Evolutionary conservation across 2,797 vertebrate species (phyloP).

Genomic region (Pangasius djambal): DNA sequence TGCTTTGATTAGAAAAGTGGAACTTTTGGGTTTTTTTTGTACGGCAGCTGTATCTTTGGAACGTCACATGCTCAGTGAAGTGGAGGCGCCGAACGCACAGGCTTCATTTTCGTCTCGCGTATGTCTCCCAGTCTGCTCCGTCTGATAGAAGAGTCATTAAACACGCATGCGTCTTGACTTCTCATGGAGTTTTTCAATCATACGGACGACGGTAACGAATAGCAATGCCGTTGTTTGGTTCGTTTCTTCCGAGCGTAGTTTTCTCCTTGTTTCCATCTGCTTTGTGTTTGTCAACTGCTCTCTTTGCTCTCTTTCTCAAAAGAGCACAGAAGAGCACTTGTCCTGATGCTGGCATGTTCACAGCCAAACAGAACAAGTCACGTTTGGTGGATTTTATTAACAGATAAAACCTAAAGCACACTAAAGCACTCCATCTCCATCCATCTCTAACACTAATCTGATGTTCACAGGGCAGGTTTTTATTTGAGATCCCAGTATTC

Average conservation of each 20-base stretch:
- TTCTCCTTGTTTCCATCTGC: not conserved
- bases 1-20: constrained; percentile 40
- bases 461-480: constrained; percentile 17
- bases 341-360: not conserved
- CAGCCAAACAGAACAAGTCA: not conserved
- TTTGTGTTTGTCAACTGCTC: no score
- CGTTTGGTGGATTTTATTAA: not conserved
- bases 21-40: not conserved
- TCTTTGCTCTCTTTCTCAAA: not conserved
- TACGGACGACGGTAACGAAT: not conserved
- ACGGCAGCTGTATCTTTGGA: constrained; percentile 31
- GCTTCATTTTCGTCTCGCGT: constrained; percentile 2
- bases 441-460: constrained; percentile 7
- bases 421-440: not conserved
- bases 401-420: not conserved
- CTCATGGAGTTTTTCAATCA: constrained; percentile 3
- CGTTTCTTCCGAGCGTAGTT: not conserved
- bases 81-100: not conserved
- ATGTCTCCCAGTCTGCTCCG: not conserved
- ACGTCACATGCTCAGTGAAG: constrained; percentile 13
- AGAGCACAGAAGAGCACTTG: not conserved
- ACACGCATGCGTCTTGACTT: not conserved
- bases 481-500: constrained; percentile 2
- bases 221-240: not conserved
- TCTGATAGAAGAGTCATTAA: constrained; percentile 33